Evolutionary conservation across 2,888 invertebrate species (phyloP), one percentile per base, ranked within the genome.

Genomic region (Patella depressa): DNA sequence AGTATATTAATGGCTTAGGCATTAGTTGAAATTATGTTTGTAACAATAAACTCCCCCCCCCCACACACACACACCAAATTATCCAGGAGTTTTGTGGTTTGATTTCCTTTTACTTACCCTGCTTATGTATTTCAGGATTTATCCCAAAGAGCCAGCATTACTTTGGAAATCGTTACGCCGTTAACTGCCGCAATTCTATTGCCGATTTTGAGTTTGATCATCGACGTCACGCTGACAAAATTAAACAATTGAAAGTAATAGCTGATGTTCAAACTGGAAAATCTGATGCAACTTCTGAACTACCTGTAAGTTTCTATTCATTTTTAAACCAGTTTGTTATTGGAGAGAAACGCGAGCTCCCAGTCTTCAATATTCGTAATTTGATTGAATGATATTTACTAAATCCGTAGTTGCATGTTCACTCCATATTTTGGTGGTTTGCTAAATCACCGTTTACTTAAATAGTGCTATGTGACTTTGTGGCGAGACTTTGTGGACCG

Each of bases 61-160:
- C 0, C 5, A 29, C 1, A 29, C 1, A 29, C 29, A 1, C 29
- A 29, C 29, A 2, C 29, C 45, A 45, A 45, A 9, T 45, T 45
- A 45, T 45, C 5, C 45, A 45, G 45, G 45, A 45, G 9, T 9
- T 45, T 9, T 9, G 45, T 45, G 45, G 9, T 9, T 45, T 45
- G 45, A 9, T 45, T 45, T 45, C 9, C 45, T 45, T 45, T 5
- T 45, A 45, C 7, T 45, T 45, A 45, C 7, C 9, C 45, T 45
- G 45, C 9, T 53, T 53, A 19, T 55, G 53, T 71, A 70, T 81
- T 79, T 3, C 76, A 88, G 89, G 89, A 53, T 89, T 88, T 77
- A 86, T 89, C 15, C 89, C 89, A 0, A 83, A 85, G 45, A 84
- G 85, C 72, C 85, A 88, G 77, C 87, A 89, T 74, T 88, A 83